Evolutionary conservation across 2,113 vertebrate genomes (phyloP), one percentile per base, ranked within the genome.

Genomic region (Kryptolebias marmoratus): DNA sequence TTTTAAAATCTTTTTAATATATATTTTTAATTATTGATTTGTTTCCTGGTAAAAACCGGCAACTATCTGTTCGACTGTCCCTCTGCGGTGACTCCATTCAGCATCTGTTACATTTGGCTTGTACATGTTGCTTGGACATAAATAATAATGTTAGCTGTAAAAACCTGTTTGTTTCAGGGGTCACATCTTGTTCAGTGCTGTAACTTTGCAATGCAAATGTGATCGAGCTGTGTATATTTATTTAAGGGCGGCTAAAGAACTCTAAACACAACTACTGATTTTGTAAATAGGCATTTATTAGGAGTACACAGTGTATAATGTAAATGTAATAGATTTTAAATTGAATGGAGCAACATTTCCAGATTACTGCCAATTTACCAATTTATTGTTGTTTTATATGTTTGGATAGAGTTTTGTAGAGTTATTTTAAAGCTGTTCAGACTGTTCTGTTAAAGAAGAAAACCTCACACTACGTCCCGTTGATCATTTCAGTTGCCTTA

Each of bases 401-500:
- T 84, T 88, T 75, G 70, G 42, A 80, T 36, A 10, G 22, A 71
- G 14, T 61, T 54, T 77, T 88, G 80, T 83, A 68, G 77, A 77
- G 22, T 49, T 64, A 69, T 85, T 83, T 82, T 53, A 85, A 79
- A 79, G 28, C 42, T 76, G 11, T 73, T 68, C 72, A 72, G 71
- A 83, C 64, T 74, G 30, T 81, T 84, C 61, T 75, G 56, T 86
- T 63, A 88, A 91, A 86, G 83, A 82, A 42, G 86, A 87, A 80
- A 32, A 71, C 63, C 68, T 84, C 68, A 64, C 71, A 72, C 65
- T 71, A 39, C 45, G 59, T 75, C 72, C 80, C 71, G 75, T 79
- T 80, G 75, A 78, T 87, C 47, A 73, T 87, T 90, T 90, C 78
- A 85, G 87, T 88, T 90, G 89, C 89, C 90, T 89, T 90, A 86